A percentile compares a stretch with the other conserved stretches of the same genome.
These are phyloP conservation scores for Conus ventricosus DNA, from an alignment of 1,140 invertebrate genomes.

Conservation along the genomic window DNA sequence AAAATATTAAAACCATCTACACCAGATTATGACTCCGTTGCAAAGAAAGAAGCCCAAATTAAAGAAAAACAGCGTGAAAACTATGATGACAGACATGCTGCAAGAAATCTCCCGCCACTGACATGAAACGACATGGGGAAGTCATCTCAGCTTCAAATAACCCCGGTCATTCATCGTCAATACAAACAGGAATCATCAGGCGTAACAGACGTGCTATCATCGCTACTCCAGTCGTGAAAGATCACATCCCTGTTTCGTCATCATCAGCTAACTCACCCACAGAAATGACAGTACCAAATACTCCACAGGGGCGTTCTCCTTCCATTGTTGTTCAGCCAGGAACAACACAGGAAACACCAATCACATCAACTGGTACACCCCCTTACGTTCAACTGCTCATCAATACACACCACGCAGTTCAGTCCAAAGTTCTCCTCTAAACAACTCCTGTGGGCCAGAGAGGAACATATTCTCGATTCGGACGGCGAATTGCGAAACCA, in stretches of 20 bases:
- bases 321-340: too few relatives aligned
- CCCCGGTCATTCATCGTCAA: slow-evolving; percentile 21
- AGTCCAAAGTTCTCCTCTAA: too few relatives aligned
- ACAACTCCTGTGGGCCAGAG: too few relatives aligned
- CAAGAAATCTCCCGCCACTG: background rate
- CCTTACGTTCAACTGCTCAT: too few relatives aligned
- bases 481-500: too few relatives aligned
- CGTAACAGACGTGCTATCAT: slow-evolving; percentile 19
- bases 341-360: too few relatives aligned
- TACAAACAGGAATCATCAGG: slow-evolving; percentile 9
- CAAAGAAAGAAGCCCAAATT: background rate
- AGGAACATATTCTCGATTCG: too few relatives aligned
- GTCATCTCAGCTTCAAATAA: background rate
- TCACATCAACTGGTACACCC: too few relatives aligned
- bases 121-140: background rate
- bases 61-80: slow-evolving; percentile 8
- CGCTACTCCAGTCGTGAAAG: background rate
- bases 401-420: too few relatives aligned
- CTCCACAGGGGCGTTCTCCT: too few relatives aligned
- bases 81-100: slow-evolving; percentile 23
- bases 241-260: background rate
- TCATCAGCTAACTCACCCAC: background rate
- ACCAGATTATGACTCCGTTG: background rate
- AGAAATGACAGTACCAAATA: background rate
- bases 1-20: background rate